Evolutionary conservation across 2,113 vertebrate species (phyloP), one percentile per base, ranked within the genome.

Genomic region (Trinectes maculatus): DNA sequence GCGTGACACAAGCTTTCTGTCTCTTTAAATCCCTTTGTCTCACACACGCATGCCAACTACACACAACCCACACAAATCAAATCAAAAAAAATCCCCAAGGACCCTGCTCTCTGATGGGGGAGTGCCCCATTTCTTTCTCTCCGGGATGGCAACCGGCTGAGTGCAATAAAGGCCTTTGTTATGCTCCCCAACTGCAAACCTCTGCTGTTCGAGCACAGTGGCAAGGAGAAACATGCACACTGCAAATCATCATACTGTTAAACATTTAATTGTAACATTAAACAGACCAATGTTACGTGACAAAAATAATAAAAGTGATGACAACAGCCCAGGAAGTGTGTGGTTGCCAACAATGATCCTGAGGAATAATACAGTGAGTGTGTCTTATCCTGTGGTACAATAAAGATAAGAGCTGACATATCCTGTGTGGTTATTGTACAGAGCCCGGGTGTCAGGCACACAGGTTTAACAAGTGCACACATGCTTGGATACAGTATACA

Each of bases 111-210:
- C 6, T 46, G 81, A 81, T 22, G 80, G 86, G 83, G 87, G 77
- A 65, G 74, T 75, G 74, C 78, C 89, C 75, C 70, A 61, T 62
- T 59, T 78, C 83, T 84, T 86, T 86, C 79, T 83, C 62, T 71
- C 51, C 59, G 43, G 65, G 78, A 78, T 56, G 78, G 81, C 83
- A 85, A 84, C 89, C 67, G 81, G 80, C 87, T 88, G 85, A 81
- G 84, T 57, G 71, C 52, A 74, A 87, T 86, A 88, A 87, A 90
- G 83, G 72, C 80, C 89, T 89, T 92, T 92, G 88, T 92, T 89
- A 82, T 59, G 63, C 78, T 77, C 66, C 55, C 61, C 69, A 76
- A 44, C 69, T 82, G 52, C 54, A 84, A 79, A 79, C 39, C 74
- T 72, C 39, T 57, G 61, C 36, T 74, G 54, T 48, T 51, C 34